A percentile compares a stretch with the other conserved stretches of the same genome.
Evolutionary conservation across 2,888 invertebrate genomes (phyloP).

Genomic region (Epicampocera succincta): DNA sequence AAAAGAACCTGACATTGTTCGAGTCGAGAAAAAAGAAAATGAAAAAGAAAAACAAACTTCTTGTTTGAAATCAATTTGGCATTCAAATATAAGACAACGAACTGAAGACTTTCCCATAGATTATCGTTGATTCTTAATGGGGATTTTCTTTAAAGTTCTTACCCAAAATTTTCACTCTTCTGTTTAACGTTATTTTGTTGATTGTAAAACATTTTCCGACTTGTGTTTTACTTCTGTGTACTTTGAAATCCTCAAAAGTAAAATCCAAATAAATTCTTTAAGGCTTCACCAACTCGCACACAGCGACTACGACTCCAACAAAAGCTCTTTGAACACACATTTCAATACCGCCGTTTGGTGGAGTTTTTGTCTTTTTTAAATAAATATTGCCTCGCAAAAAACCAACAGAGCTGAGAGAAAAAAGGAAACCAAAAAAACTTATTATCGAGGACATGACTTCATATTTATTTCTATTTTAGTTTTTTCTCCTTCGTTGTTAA

Average conservation of each 20-base stretch:
- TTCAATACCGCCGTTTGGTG: conserved; percentile 31
- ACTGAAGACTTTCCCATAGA: conserved; percentile 40
- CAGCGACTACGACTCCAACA: conserved; percentile 4
- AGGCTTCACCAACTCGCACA: conserved; percentile 31
- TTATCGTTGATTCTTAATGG: conserved; percentile 58
- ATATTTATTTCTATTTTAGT: conserved; percentile 51
- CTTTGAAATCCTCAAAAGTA: conserved; percentile 30
- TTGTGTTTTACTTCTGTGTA: conserved; percentile 18
- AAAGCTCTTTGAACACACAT: conserved; percentile 14
- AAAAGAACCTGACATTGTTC: conserved; percentile 12
- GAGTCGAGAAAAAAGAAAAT: conserved; percentile 1
- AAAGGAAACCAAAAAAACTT: conserved; percentile 21
- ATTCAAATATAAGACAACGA: conserved; percentile 42
- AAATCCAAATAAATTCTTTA: conserved; percentile 49
- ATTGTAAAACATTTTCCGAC: conserved; percentile 40
- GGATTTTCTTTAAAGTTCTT: conserved; percentile 42
- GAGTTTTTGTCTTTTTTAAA: conserved; percentile 27
- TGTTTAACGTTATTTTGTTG: conserved; percentile 30
- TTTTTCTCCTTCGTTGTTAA: conserved; percentile 20
- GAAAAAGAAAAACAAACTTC: conserved; percentile 55
- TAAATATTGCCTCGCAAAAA: conserved; percentile 15
- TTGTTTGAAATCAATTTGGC: conserved; percentile 70
- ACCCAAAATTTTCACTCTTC: conserved; percentile 16
- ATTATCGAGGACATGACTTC: conserved; percentile 57
- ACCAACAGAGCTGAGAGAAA: not conserved